Base-by-base conservation (phyloP, 2,113 vertebrate species). In the Drymodes brunneopygia region DNA sequence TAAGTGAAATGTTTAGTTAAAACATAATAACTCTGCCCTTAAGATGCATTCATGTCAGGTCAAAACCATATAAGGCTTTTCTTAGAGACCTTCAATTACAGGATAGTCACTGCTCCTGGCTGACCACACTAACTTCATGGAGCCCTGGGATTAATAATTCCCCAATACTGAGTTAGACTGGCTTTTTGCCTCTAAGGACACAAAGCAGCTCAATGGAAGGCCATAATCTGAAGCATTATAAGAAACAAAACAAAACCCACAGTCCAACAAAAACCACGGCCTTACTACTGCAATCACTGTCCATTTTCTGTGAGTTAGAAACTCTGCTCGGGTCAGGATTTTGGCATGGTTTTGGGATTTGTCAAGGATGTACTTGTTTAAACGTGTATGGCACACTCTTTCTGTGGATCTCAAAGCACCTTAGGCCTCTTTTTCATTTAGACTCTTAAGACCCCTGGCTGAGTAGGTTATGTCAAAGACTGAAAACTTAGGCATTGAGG, bases 1-100 rank as follows among this genome's bases (percentile, higher is more conserved):
- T 50, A 86, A 94, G 42, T 45, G 29, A 91, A 89, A 69, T 79
- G n/a, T 65, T 96, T 88, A 80, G 70, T 93, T 95, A 83, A 91
- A 93, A 23, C 35, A 5, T 35, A 61, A 29, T 92, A 89, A 81
- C 38, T 50, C 27, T 95, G 81, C 81, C 81, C 77, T 92, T 87
- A 81, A 95, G 66, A 79, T 95, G 25, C 70, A 80, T 87, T 93
- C 54, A 70, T 38, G 33, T 38, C 66, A 82, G 61, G 47, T 94
- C 42, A 89, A 91, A 97, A 51, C 18, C 44, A 67, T 73, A 7
- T 64, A 65, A 82, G 35, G n/a, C 38, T 71, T 75, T 81, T 80
- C 77, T 66, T 65, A 65, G 36, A 85, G 47, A 82, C 42, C 42
- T 91, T 79, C 54, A 87, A 8, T 84, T 95, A 69, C 4, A 38